Evolutionary conservation across 2,888 invertebrate genomes (phyloP), one percentile per base, ranked within the genome.

Genomic region (Torymus tubicola): DNA sequence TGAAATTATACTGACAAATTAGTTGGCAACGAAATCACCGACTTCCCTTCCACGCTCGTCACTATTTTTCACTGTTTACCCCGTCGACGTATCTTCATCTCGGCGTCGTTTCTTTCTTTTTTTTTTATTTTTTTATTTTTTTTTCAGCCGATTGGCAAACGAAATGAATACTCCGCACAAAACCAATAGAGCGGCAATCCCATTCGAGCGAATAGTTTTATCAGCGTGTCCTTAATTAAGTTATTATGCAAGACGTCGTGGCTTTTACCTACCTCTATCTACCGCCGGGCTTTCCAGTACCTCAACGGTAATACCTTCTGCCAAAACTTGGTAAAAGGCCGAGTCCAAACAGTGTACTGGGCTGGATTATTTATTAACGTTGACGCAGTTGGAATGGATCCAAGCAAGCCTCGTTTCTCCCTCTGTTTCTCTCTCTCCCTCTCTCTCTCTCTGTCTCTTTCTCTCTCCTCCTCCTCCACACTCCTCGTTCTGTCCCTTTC

Each of bases 301-400:
- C 60, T 65, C 57, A 58, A 65, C 65, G 42, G 65, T 57, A 68
- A 76, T 57, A 31, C 52, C 31, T 52, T 53, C 18, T 68, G 68
- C 53, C 53, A 64, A 60, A 76, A 65, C 21, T 50, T 13, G 63
- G 63, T 31, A 68, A 65, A 64, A 65, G 64, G 64, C 18, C 42
- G 50, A 58, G 53, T 58, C 65, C 24, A 75, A 75, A 76, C 13
- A 68, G 31, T 16, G 16, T 31, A 52, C 21, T 18, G 55, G 16
- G 21, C 16, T 21, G 58, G 68, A 79, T 79, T 79, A 79, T 79
- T 79, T 79, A 79, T 79, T 74, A 74, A 79, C 67, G 64, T 74
- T 74, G 79, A 74, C 71, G 79, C 74, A 74, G 73, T 79, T 79
- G 79, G 79, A 73, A 42, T 69, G 68, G 3, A 57, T 79, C 79